Percentiles rank a stretch among this genome's conserved stretches.
These are phyloP conservation scores for Mesorhabditis belari DNA, from an alignment of 2,888 invertebrate genomes.

Conservation along the genomic window DNA sequence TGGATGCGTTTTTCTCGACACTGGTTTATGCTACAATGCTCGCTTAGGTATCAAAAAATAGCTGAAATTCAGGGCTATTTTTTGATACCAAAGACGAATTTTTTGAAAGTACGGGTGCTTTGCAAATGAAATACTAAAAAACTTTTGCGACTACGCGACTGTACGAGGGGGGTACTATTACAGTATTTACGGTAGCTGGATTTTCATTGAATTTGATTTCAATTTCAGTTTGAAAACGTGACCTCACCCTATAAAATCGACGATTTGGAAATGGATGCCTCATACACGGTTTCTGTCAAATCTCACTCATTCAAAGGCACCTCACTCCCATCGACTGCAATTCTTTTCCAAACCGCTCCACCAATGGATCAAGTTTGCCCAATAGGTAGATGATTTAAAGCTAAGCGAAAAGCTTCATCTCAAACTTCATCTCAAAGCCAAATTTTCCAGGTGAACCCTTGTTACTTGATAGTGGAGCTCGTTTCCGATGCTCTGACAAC, in stretches of 20 bases:
- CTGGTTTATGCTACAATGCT: too few relatives aligned
- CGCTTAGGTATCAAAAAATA: too few relatives aligned
- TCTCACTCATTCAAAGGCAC: slow-evolving; percentile 22
- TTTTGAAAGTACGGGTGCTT: too few relatives aligned
- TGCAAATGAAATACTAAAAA: too few relatives aligned
- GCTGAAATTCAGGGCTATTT: too few relatives aligned
- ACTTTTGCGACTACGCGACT: too few relatives aligned
- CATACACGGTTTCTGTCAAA: slow-evolving; percentile 26
- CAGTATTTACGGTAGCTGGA: too few relatives aligned
- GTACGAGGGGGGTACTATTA: too few relatives aligned
- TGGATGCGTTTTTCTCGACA: too few relatives aligned
- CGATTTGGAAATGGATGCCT: slow-evolving; percentile 28
- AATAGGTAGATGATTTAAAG: slow-evolving; percentile 6
- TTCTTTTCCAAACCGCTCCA: slow-evolving; percentile 25
- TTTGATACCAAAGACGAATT: too few relatives aligned
- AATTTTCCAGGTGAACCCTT: slow-evolving; percentile 5
- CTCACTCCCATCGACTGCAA: slow-evolving; percentile 32
- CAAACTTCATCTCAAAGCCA: not conserved
- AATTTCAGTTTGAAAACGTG: slow-evolving; percentile 14
- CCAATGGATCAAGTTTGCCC: slow-evolving; percentile 17
- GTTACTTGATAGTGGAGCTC: slow-evolving; percentile 2
- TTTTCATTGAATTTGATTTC: not conserved
- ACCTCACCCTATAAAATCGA: slow-evolving; percentile 23
- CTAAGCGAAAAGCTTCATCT: not conserved
- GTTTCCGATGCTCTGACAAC: slow-evolving; percentile 4